phyloP scores from a whole-genome alignment of 2,888 invertebrate genomes.

The Odontomyia ornata region DNA sequence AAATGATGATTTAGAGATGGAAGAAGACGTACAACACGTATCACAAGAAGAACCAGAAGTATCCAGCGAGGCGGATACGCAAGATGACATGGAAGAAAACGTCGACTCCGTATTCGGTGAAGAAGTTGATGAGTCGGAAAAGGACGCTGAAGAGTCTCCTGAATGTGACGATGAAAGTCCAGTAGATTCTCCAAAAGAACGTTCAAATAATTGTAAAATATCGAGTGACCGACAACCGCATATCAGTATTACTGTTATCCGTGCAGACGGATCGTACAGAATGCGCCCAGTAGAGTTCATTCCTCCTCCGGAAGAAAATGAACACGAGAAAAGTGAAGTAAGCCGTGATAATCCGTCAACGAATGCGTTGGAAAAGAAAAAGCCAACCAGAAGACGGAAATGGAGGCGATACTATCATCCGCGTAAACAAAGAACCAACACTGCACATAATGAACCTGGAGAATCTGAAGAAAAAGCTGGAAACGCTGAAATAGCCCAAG shows the following conservation, averaged over 20 bases:
- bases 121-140: neutral
- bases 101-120: neutral
- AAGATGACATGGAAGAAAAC: neutral
- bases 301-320: neutral
- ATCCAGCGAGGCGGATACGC: neutral
- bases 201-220: neutral
- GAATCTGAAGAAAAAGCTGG: neutral
- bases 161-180: neutral
- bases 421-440: neutral
- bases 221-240: neutral
- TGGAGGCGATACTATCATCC: slow-evolving; percentile 5
- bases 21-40: neutral
- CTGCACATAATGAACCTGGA: neutral
- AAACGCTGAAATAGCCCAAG: too few relatives aligned
- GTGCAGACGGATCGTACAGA: slow-evolving; percentile 20
- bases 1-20: neutral
- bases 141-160: too few relatives aligned
- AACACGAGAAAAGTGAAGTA: neutral
- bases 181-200: neutral
- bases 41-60: neutral
- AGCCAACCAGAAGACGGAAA: neutral
- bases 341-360: neutral
- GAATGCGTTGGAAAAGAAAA: neutral
- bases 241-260: slow-evolving; percentile 31
- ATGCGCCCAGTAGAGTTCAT: neutral